A percentile compares a stretch with the other conserved stretches of the same genome.
Evolutionary conservation across 2,113 vertebrate genomes (phyloP).

Genomic region (Phaethornis superciliosus): DNA sequence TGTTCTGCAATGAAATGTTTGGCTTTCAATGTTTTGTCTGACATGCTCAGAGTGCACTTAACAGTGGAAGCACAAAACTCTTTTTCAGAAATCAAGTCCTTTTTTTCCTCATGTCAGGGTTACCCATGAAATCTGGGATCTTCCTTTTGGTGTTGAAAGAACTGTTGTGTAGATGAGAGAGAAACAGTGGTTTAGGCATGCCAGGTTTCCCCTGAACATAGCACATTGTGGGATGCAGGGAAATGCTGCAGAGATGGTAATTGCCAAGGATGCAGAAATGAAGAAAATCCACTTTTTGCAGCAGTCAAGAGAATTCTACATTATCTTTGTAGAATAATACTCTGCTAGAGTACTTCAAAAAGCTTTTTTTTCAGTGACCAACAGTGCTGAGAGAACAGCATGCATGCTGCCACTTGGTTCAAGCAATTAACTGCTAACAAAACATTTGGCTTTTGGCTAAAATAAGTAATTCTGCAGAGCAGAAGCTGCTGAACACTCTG

Average conservation of each 20-base stretch:
- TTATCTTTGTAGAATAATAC: background rate
- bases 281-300: background rate
- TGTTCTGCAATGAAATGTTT: background rate
- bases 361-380: background rate
- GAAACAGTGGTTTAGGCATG: background rate
- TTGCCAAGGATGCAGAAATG: background rate
- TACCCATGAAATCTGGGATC: background rate
- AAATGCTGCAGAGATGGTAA: background rate
- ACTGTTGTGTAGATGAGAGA: background rate
- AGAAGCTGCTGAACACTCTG: background rate
- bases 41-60: background rate
- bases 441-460: slow-evolving; percentile 27
- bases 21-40: background rate
- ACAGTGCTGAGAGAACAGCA: slow-evolving; percentile 9
- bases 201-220: background rate
- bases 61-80: background rate
- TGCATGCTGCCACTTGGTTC: background rate
- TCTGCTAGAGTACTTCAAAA: slow-evolving; percentile 4
- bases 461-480: background rate
- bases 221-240: background rate
- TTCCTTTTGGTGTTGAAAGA: background rate
- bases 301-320: background rate
- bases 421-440: slow-evolving; percentile 40
- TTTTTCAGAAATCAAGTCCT: background rate
- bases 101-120: background rate